These are phyloP conservation scores for Cephus cinctus DNA, from an alignment of 1,140 invertebrate species.

Conservation along the genomic window DNA sequence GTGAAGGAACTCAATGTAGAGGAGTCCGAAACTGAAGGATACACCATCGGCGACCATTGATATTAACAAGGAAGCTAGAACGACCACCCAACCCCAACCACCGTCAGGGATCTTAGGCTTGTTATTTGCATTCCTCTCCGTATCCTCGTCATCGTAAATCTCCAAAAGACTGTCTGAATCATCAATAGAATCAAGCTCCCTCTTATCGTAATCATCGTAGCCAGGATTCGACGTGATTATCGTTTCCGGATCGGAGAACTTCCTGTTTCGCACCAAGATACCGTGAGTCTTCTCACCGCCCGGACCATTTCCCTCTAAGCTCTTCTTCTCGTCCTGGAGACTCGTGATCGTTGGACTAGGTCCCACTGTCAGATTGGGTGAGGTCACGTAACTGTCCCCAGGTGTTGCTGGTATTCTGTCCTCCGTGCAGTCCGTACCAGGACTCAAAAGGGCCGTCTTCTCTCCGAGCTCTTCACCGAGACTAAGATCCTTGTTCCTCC, in stretches of 20 bases:
- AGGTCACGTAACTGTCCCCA: constrained; percentile 4
- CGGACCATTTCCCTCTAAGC: background rate
- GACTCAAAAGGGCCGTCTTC: constrained; percentile 22
- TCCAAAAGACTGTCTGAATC: constrained; percentile 23
- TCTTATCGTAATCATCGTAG: constrained; percentile 9
- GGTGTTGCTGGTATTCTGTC: constrained; percentile 2
- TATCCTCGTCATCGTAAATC: constrained; percentile 21
- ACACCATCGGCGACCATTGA: constrained; percentile 95
- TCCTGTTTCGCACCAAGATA: constrained; percentile 9
- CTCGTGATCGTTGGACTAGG: constrained; percentile 12
- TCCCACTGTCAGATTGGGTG: constrained; percentile 21
- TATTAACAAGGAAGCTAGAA: constrained; percentile 78
- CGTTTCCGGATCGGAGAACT: constrained; percentile 15
- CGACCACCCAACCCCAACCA: constrained; percentile 87
- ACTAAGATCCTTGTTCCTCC: constrained; percentile 31
- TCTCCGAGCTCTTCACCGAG: constrained; percentile 20
- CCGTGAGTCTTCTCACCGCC: constrained; percentile 5
- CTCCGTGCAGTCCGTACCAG: constrained; percentile 21
- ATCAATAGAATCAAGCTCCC: constrained; percentile 25
- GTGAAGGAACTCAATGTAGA: constrained; percentile 84
- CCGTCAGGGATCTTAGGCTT: constrained; percentile 67
- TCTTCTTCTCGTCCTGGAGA: constrained; percentile 1
- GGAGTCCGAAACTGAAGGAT: constrained; percentile 88
- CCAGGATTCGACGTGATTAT: constrained; percentile 12
- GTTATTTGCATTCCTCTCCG: constrained; percentile 5